Evolutionary conservation across 2,797 vertebrate species (phyloP), one percentile per base, ranked within the genome.

Genomic region (Cyclura pinguis): DNA sequence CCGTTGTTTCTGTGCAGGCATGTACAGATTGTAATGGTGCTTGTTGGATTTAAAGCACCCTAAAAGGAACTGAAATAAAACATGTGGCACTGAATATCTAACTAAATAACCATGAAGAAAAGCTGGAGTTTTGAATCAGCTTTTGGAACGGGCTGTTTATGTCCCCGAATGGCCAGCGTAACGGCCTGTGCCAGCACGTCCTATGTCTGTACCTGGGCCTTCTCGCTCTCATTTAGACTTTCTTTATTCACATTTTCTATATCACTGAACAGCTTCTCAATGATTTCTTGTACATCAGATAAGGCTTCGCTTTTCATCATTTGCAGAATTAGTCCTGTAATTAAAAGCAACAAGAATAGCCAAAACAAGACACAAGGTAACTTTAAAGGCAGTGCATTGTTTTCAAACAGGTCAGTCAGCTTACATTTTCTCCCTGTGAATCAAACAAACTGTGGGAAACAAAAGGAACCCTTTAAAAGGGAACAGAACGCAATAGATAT

Each of bases 211-310:
- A 98, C 98, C 97, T 98, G 96, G 52, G 85, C 73, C 93, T 97
- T 96, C 89, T 95, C 93, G 7, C 95, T 94, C 95, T 95, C 95
- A 73, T 42, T 77, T 22, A 88, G 42, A 9, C 77, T 89, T 35
- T 88, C 92, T 22, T 93, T 88, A 38, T 97, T 95, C n/a, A 97
- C 12, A 69, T 90, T 87, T 92, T 93, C 95, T 27, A 97, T 95
- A 89, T 97, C 96, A 80, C 80, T 90, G 93, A 98, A 99, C 5
- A 99, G 96, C 92, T 95, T 96, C 69, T 99, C 97, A 89, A 98
- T 98, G 84, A 96, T 90, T 1, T 97, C 96, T n/a, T 95, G 94
- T 67, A 96, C 89, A 91, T 93, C 94, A 88, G 93, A 62, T 85
- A 69, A 85, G 10, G 57, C 85, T 32, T 97, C 96, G 87, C 90